These are phyloP conservation scores for Delichon dasypus DNA, from an alignment of 2,797 vertebrate species.

Conservation along the genomic window DNA sequence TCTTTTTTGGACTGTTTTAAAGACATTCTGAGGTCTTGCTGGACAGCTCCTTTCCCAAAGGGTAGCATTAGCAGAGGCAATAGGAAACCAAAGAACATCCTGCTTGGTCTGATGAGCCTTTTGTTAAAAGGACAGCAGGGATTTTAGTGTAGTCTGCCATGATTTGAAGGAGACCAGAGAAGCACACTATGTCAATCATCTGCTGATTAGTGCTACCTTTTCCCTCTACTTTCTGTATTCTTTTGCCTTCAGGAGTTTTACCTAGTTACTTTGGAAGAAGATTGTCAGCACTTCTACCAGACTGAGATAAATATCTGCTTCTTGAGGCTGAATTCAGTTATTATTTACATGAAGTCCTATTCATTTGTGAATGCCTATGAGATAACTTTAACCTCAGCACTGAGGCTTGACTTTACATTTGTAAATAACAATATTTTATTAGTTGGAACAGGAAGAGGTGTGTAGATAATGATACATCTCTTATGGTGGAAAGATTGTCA, in stretches of 20 bases:
- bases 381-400: neutral
- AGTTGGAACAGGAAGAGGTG: neutral
- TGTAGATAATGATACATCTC: neutral
- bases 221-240: neutral
- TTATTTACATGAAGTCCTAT: neutral
- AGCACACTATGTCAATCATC: neutral
- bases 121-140: neutral
- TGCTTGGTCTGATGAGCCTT: neutral
- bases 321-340: neutral
- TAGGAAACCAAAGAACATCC: neutral
- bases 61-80: neutral
- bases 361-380: neutral
- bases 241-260: neutral
- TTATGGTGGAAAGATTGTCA: neutral
- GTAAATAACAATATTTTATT: neutral
- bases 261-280: neutral
- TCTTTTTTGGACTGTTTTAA: neutral
- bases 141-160: neutral
- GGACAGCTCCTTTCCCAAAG: constrained; percentile 54
- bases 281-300: neutral
- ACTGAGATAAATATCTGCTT: neutral
- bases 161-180: neutral
- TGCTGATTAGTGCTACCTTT: neutral
- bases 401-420: neutral
- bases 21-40: neutral